These are phyloP conservation scores for Elanoides forficatus DNA, from an alignment of 2,113 vertebrate species.

Conservation along the genomic window DNA sequence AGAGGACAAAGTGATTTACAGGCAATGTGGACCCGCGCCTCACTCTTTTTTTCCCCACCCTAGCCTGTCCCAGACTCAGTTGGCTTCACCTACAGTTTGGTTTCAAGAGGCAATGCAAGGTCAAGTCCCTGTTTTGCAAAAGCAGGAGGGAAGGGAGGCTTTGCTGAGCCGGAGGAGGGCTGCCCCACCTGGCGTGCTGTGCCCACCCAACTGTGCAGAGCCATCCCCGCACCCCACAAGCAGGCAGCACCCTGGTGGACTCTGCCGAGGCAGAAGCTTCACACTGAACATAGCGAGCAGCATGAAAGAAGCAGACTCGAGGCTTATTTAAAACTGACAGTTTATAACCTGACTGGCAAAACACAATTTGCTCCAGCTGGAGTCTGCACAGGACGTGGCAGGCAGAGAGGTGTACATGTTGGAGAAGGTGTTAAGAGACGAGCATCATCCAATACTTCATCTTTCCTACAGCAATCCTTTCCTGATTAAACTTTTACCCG, in stretches of 20 bases:
- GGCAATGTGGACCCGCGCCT: rapidly evolving
- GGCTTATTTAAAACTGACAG: neutral
- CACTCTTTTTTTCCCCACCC: too few relatives aligned
- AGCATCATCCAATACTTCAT: neutral
- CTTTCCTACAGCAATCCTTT: neutral
- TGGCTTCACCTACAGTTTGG: neutral
- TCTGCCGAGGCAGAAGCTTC: neutral
- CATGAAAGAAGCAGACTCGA: neutral
- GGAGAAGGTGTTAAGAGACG: neutral
- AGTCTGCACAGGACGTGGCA: neutral
- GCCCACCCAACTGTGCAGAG: neutral
- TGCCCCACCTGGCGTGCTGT: neutral
- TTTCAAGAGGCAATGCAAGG: neutral
- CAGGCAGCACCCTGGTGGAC: neutral
- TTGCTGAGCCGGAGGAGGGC: neutral
- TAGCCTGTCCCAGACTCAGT: neutral
- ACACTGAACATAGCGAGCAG: neutral
- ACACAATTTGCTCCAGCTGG: neutral
- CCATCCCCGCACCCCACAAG: rapidly evolving
- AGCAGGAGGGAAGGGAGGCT: neutral
- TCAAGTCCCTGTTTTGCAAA: neutral
- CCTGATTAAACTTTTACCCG: neutral
- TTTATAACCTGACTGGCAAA: neutral
- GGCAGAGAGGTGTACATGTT: neutral
- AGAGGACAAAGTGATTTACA: neutral